Conservation (phyloP, 2,888 invertebrate species). For the Fabriciana adippe region DNA sequence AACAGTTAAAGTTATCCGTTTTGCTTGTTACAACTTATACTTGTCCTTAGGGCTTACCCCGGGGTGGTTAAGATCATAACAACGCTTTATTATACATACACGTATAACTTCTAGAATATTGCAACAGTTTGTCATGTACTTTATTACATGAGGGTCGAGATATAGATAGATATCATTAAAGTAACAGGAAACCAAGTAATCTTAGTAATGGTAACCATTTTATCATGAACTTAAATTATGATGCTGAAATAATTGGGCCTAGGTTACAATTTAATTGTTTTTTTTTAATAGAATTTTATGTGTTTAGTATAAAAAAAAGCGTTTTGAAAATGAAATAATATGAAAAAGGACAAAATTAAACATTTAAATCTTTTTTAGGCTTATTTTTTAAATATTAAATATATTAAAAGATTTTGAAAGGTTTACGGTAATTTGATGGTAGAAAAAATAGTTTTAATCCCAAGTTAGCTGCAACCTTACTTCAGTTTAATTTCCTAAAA, state of each 20-base stretch:
- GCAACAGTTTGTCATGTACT: constrained; percentile 9
- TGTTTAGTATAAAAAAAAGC: too few species aligned
- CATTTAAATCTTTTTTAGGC: too few species aligned
- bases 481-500: constrained; percentile 37
- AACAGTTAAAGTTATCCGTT: constrained; percentile 2
- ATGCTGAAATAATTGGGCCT: too few species aligned
- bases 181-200: too few species aligned
- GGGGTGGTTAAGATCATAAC: constrained; percentile 20
- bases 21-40: constrained; percentile 26
- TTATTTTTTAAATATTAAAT: background rate
- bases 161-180: background rate
- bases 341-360: too few species aligned
- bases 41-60: constrained; percentile 15
- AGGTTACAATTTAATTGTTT: too few species aligned
- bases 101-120: background rate
- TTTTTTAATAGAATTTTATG: too few species aligned
- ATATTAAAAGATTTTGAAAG: constrained; percentile 11
- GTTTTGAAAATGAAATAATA: too few species aligned
- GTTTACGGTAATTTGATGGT: constrained; percentile 22
- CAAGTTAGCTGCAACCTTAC: constrained; percentile 24
- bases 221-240: too few species aligned
- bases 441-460: constrained; percentile 31
- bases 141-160: background rate
- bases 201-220: too few species aligned
- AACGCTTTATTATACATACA: constrained; percentile 11